Base-by-base conservation (phyloP, 2,113 vertebrate genomes). In the Lepisosteus oculatus region DNA sequence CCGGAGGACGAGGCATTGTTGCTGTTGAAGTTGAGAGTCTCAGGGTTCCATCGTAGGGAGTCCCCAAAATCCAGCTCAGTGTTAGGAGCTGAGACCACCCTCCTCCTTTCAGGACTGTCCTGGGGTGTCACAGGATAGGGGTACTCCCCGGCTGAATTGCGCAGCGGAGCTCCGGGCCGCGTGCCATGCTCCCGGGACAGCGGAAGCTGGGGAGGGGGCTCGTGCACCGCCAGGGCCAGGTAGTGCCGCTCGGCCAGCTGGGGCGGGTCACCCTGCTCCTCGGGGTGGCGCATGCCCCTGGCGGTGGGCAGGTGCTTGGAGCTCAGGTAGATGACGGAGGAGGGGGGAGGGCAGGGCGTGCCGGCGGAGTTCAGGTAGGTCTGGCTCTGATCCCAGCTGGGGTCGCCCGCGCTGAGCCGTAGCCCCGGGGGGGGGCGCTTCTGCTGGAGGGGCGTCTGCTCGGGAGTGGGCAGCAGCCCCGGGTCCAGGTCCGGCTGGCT, bases 381-480 rank as follows among this genome's bases (percentile, higher is more conserved):
- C 77, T 94, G 94, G 63, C 91, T 93, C 79, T 94, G 94, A 77
- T 98, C 95, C 95, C 95, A 98, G 63, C 83, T 92, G 6, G 87
- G 80, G 44, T 94, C 91, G 0, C 17, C 17, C 17, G 17, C 17
- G 17, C 86, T 78, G 43, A 90, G 88, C 63, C 86, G 86, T 77
- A 95, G 82, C 3, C 91, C 81, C 3, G 93, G 84, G 0, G 88
- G 76, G 72, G 90, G 85, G 42, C 95, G 90, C 70, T 98, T 99
- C 79, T 98, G 97, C 73, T 97, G 96, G 85, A 97, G 86, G 0
- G 96, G 97, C 0, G 97, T 99, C 87, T 98, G 97, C 88, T 99
- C 97, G 0, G 97, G 97, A 0, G 97, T 99, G 41, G 96, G 97
- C 74, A 98, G 89, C 67, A 98, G 86, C 14, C 94, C 95, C 0